Percentiles rank a stretch among this genome's conserved stretches.
phyloP scores from a whole-genome alignment of 2,797 vertebrate genomes.

The Thamnophis elegans region DNA sequence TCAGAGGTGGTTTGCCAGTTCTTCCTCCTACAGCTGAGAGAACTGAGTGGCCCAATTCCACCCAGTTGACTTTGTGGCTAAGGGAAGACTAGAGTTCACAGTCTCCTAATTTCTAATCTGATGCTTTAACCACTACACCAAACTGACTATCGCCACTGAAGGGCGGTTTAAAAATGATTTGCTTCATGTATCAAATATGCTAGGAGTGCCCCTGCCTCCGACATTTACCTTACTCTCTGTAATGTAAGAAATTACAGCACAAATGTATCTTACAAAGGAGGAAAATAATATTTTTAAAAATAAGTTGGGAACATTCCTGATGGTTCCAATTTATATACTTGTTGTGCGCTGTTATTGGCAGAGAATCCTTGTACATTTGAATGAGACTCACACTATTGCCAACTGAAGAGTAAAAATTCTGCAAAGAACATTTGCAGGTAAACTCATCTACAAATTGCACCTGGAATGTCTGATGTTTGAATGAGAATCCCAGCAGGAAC shows the following conservation, averaged over 20 bases:
- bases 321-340: not conserved
- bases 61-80: not conserved
- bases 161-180: not conserved
- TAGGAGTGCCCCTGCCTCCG: not conserved
- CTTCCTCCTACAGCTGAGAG: not conserved
- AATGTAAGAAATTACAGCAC: not conserved
- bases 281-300: not conserved
- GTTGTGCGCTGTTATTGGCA: not conserved
- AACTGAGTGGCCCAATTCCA: not conserved
- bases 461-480: not conserved
- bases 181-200: not conserved
- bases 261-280: not conserved
- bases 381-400: not conserved
- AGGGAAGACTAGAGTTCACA: not conserved
- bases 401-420: not conserved
- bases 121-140: not conserved
- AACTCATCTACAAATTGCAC: not conserved
- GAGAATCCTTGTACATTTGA: not conserved
- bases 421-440: not conserved
- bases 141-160: not conserved
- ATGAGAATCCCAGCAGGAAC: not conserved
- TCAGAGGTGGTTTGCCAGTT: not conserved
- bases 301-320: not conserved
- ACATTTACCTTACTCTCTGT: not conserved
- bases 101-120: not conserved